Base-by-base conservation (phyloP, 1,140 invertebrate species). In the Steinernema feltiae region DNA sequence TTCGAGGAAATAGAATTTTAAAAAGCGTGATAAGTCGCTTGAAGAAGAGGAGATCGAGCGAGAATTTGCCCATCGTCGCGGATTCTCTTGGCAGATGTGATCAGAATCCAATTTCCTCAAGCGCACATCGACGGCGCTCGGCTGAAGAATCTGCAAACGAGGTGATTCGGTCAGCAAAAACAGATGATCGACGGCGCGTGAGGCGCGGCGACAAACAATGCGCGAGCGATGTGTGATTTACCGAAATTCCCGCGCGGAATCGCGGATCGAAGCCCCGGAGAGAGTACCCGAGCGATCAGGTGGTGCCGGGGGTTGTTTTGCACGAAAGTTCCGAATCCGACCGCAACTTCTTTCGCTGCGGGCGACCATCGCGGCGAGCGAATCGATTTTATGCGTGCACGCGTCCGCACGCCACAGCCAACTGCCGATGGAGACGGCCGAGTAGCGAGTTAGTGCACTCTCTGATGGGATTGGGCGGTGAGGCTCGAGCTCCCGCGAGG, bases 1-100 rank as follows among this genome's bases (percentile, higher is more conserved):
- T 76, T 48, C 27, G 32, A 21, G 81, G 77, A 48, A 82, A 84
- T 24, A 79, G 30, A 15, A 82, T 80, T 31, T 70, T 75, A 12
- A 76, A 30, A 15, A 76, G 35, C 21, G 30, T 72, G 32, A 53
- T 71, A n/a, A 69, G 27, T 72, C 76, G 69, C 32, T 63, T 48
- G 46, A 77, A 48, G 2, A 75, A 30, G 15, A 81, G 29, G 29
- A 82, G 74, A 30, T 70, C 72, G 48, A 75, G 32, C 1, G 32
- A 29, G 24, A 77, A 79, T n/a, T 76, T 30, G 18, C 70, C 30
- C 71, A 78, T 73, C n/a, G 3, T 48, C 18, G 12, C n/a, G 15
- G 41, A 17, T 70, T 46, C 41, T 46, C 41, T n/a, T 7, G 7
- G 7, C 7, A 46, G 41, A 7, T 46, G 7, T n/a, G 41, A n/a